Base-by-base conservation (phyloP, 2,888 invertebrate species). In the Notocelia uddmanniana region DNA sequence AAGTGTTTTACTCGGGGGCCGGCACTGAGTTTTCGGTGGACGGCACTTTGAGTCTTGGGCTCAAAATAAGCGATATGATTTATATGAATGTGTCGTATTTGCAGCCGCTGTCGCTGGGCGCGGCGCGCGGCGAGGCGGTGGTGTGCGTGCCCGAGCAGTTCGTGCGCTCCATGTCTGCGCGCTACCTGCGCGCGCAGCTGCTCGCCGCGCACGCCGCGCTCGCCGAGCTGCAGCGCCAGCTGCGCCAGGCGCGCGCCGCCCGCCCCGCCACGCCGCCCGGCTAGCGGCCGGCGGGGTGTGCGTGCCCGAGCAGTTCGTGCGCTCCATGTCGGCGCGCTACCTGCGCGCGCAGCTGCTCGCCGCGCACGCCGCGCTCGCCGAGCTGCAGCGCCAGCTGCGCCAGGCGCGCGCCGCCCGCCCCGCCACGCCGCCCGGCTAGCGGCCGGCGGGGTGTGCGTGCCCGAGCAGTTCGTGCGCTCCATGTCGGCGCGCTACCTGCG, bases 291-390 rank as follows among this genome's bases (percentile, higher is more conserved):
- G 19, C 8, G 48, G n/a, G n/a, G 18, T 9, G 19, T 19, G 50
- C 18, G 19, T 19, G 50, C 9, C 19, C 6, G 19, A 6, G 13
- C 1, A 3, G 13, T 1, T 13, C 15, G 15, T 6, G 41, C 75
- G 75, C 26, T 74, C 73, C 58, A 55, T 64, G 64, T 79, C 78
- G 59, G 66, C 78, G 58, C 67, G 70, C 60, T 77, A 76, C 69
- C 82, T 85, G 77, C 81, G 84, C 68, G 75, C 81, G 63, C 82
- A 84, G 79, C 85, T 88, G 79, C 74, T 76, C 68, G 78, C 81
- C 41, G 85, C 88, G 74, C 85, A 79, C 74, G 81, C 79, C 52
- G 80, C 80, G 66, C 74, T 80, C 34, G 79, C 79, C 57, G 74
- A 73, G 26, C 73, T 80, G 31, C 71, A 77, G 18, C 77, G 75